A percentile compares a stretch with the other conserved stretches of the same genome.
These are phyloP conservation scores for Casuarius casuarius DNA, from an alignment of 2,113 vertebrate species.

Conservation along the genomic window DNA sequence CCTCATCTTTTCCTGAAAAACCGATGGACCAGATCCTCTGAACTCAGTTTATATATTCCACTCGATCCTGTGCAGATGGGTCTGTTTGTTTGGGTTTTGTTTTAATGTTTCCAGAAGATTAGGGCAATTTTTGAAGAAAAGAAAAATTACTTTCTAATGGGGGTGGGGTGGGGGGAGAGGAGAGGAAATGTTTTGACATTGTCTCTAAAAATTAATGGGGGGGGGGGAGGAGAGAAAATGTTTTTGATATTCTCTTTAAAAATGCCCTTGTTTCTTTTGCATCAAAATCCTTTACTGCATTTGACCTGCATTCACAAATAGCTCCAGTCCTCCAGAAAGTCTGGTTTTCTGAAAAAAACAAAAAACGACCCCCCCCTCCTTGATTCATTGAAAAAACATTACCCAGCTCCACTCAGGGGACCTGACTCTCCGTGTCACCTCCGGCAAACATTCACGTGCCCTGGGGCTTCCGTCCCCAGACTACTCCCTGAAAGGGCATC, in stretches of 20 bases:
- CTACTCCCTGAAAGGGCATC: not conserved
- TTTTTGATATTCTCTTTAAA: not conserved
- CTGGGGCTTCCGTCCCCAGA: not conserved
- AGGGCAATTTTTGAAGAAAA: constrained; percentile 4
- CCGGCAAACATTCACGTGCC: too few species aligned
- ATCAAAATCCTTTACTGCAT: not conserved
- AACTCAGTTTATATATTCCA: not conserved
- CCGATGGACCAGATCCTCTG: not conserved
- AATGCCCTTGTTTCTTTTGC: not conserved
- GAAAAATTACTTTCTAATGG: not conserved
- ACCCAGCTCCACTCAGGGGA: not conserved
- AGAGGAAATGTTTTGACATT: not conserved
- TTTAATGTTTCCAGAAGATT: not conserved
- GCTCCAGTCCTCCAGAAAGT: not conserved
- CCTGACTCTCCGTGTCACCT: not conserved
- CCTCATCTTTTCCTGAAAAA: not conserved
- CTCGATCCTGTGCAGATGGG: not conserved
- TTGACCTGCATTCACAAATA: constrained; percentile 46
- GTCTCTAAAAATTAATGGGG: not conserved
- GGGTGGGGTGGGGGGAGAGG: not conserved
- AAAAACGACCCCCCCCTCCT: too few species aligned
- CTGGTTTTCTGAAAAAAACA: not conserved
- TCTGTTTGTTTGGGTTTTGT: not conserved
- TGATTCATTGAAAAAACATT: not conserved
- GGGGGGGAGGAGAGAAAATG: not conserved